Conservation (phyloP, 23 tunicate species). For the Phallusia fumigata region DNA sequence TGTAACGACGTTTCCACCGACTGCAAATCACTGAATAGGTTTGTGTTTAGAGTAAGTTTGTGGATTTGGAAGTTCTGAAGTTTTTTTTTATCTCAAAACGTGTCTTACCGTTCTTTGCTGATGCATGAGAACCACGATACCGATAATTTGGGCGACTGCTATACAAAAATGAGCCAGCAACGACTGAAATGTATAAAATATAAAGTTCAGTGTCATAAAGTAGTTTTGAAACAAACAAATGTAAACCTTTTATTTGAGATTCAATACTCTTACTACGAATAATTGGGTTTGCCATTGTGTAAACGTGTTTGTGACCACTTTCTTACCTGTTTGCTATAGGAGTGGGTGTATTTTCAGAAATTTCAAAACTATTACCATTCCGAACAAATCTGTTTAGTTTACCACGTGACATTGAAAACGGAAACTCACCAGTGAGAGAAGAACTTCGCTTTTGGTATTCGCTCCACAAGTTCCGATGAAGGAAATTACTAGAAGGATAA, state of each 20-base stretch:
- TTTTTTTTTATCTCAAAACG: too few species aligned
- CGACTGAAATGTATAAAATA: constrained; percentile 26
- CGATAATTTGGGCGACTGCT: constrained; percentile 32
- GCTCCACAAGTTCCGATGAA: constrained; percentile 94
- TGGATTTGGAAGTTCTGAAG: too few species aligned
- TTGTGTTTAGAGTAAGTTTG: too few species aligned
- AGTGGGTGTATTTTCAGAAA: too few species aligned
- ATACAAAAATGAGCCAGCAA: constrained; percentile 19
- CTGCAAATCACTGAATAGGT: too few species aligned
- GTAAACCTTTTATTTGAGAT: too few species aligned
- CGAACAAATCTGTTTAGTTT: neutral
- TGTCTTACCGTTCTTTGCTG: constrained; percentile 30
- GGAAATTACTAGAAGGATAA: constrained; percentile 70
- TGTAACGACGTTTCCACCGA: too few species aligned
- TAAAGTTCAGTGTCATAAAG: neutral
- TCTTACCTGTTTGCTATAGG: too few species aligned
- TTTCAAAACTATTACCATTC: neutral
- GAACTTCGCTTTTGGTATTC: constrained; percentile 56
- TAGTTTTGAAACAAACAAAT: too few species aligned
- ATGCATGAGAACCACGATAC: constrained; percentile 31
- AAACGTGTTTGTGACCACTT: too few species aligned
- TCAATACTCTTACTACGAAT: too few species aligned
- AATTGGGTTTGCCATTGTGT: too few species aligned
- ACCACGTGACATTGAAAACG: neutral
- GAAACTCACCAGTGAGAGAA: constrained; percentile 51